A percentile compares a stretch with the other conserved stretches of the same genome.
These are phyloP conservation scores for Amblyopsis rosae DNA, from an alignment of 2,113 vertebrate genomes.

Conservation along the genomic window DNA sequence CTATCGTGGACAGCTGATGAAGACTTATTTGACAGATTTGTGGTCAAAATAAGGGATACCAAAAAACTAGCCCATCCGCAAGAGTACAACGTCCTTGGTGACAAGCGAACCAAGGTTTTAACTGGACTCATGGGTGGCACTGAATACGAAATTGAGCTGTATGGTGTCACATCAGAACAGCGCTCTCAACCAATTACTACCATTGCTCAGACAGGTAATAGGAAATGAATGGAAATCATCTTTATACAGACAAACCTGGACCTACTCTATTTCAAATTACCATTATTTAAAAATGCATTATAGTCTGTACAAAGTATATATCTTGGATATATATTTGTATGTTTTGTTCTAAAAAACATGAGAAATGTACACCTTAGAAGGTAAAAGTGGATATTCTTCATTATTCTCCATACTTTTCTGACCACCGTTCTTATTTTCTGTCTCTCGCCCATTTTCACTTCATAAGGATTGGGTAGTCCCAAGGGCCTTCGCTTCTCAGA, in stretches of 20 bases:
- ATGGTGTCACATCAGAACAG: conserved; percentile 83
- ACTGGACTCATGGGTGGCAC: conserved; percentile 87
- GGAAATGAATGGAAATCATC: neutral
- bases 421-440: neutral
- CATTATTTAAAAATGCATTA: neutral
- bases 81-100: conserved; percentile 79
- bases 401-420: neutral
- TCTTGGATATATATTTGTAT: conserved; percentile 4
- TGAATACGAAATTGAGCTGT: conserved; percentile 92
- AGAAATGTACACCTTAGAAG: neutral
- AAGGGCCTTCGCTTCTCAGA: conserved; percentile 86
- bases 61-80: conserved; percentile 83
- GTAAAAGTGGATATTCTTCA: neutral
- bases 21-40: conserved; percentile 89
- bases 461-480: conserved; percentile 83
- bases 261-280: conserved; percentile 28
- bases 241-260: neutral
- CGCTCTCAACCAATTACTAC: conserved; percentile 86
- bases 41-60: conserved; percentile 91
- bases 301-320: neutral
- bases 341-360: too few relatives aligned
- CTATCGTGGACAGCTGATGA: conserved; percentile 92
- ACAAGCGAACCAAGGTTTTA: conserved; percentile 84
- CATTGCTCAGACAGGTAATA: conserved; percentile 89
- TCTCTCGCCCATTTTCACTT: conserved; percentile 10